Percentiles rank a stretch among this genome's conserved stretches.
These are phyloP conservation scores for Gonatopus flavifemur DNA, from an alignment of 1,140 invertebrate species.

Conservation along the genomic window DNA sequence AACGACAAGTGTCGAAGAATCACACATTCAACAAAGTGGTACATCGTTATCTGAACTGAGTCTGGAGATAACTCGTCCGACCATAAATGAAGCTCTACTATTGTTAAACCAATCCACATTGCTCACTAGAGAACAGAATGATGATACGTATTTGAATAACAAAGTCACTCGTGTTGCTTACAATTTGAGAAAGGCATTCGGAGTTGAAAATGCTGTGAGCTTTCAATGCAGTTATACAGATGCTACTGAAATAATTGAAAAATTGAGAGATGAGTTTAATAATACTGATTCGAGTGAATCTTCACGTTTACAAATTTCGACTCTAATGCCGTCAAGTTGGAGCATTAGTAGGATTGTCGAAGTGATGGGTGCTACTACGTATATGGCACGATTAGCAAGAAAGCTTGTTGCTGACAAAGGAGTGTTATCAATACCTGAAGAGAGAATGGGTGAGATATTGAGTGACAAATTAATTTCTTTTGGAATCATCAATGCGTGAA, in stretches of 20 bases:
- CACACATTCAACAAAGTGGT: background rate
- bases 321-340: slow-evolving; percentile 5
- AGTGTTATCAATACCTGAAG: slow-evolving; percentile 1
- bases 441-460: background rate
- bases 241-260: slow-evolving; percentile 1
- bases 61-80: background rate
- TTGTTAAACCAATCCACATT: slow-evolving; percentile 1
- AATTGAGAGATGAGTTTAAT: too few relatives aligned
- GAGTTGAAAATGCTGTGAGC: background rate
- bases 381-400: slow-evolving; percentile 3
- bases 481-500: background rate
- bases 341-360: background rate
- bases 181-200: background rate
- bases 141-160: slow-evolving; percentile 6
- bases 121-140: background rate
- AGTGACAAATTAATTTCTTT: background rate
- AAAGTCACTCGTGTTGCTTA: too few relatives aligned
- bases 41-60: slow-evolving; percentile 1
- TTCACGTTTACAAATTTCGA: slow-evolving; percentile 1
- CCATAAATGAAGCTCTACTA: slow-evolving; percentile 1
- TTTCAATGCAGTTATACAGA: slow-evolving; percentile 2
- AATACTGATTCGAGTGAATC: background rate
- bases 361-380: slow-evolving; percentile 1
- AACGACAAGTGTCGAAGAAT: background rate
- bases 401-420: background rate